phyloP scores from a whole-genome alignment of 2,113 vertebrate genomes.

The Piaya cayana region DNA sequence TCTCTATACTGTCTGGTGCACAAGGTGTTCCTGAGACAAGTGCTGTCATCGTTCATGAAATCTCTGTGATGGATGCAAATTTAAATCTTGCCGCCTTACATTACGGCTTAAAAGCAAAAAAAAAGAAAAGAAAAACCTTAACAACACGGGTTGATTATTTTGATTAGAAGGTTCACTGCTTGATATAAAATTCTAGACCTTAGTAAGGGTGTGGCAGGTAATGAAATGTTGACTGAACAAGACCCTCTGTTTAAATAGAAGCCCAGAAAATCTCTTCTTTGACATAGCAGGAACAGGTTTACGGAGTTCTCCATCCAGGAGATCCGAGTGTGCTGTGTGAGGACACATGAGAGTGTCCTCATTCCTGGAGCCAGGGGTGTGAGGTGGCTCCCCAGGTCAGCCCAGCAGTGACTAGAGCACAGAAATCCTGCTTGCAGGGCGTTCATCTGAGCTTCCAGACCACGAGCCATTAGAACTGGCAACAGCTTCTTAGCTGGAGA shows the following conservation, averaged over 20 bases:
- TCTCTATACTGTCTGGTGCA: conserved; percentile 4
- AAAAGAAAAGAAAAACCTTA: not conserved
- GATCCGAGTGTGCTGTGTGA: not conserved
- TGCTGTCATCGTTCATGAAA: not conserved
- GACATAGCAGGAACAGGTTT: not conserved
- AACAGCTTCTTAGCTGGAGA: not conserved
- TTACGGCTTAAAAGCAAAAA: not conserved
- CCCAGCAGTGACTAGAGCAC: not conserved
- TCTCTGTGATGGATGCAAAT: not conserved
- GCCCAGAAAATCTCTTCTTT: conserved; percentile 21
- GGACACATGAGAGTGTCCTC: not conserved
- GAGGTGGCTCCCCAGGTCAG: not conserved
- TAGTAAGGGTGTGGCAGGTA: not conserved
- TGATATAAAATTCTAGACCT: not conserved
- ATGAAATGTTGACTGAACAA: conserved; percentile 36
- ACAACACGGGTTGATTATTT: not conserved
- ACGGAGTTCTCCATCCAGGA: not conserved
- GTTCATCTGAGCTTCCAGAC: not conserved
- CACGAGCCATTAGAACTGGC: not conserved
- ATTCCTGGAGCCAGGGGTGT: not conserved
- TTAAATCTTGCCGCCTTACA: not conserved
- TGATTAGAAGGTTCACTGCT: conserved; percentile 14
- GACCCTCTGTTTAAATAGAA: not conserved
- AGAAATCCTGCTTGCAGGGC: not conserved
- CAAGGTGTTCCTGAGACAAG: conserved; percentile 32